Evolutionary conservation across 2,113 vertebrate genomes (phyloP).

Genomic region (Paramormyrops kingsleyae): DNA sequence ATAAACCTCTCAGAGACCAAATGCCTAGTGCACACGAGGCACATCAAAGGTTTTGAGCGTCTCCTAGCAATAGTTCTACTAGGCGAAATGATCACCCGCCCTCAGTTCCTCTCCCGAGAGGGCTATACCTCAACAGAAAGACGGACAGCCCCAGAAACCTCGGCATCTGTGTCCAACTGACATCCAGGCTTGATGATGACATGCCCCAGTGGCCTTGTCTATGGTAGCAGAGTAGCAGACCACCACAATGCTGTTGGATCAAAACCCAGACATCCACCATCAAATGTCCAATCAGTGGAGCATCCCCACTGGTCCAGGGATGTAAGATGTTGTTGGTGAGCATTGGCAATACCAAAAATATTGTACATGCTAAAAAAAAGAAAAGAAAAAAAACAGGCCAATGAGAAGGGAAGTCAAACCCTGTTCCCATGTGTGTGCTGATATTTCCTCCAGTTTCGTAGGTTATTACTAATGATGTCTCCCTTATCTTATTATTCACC

Average conservation of each 20-base stretch:
- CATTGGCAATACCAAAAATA: not conserved
- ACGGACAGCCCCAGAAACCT: slow-evolving; percentile 29
- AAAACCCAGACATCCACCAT: slow-evolving; percentile 74
- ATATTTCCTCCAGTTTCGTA: not conserved
- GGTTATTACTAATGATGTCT: not conserved
- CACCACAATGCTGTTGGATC: slow-evolving; percentile 73
- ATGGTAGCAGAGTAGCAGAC: slow-evolving; percentile 80
- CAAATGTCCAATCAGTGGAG: slow-evolving; percentile 77
- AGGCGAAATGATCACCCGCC: slow-evolving; percentile 59
- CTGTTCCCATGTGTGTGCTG: not conserved
- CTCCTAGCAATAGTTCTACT: slow-evolving; percentile 52
- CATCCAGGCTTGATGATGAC: slow-evolving; percentile 73
- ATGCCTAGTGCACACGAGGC: slow-evolving; percentile 81
- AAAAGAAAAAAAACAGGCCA: not conserved
- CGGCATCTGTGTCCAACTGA: slow-evolving; percentile 65
- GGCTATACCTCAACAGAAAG: slow-evolving; percentile 68
- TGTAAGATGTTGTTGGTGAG: slow-evolving; percentile 52
- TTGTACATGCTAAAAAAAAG: not conserved
- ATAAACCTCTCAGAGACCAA: slow-evolving; percentile 85
- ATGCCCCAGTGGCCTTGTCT: slow-evolving; percentile 74
- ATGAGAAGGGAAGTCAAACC: not conserved
- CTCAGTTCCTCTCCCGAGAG: slow-evolving; percentile 69
- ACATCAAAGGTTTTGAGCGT: slow-evolving; percentile 69
- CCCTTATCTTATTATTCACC: not conserved
- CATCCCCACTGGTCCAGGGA: slow-evolving; percentile 70